Evolutionary conservation across 2,113 vertebrate genomes (phyloP).

Genomic region (Mesitornis unicolor): DNA sequence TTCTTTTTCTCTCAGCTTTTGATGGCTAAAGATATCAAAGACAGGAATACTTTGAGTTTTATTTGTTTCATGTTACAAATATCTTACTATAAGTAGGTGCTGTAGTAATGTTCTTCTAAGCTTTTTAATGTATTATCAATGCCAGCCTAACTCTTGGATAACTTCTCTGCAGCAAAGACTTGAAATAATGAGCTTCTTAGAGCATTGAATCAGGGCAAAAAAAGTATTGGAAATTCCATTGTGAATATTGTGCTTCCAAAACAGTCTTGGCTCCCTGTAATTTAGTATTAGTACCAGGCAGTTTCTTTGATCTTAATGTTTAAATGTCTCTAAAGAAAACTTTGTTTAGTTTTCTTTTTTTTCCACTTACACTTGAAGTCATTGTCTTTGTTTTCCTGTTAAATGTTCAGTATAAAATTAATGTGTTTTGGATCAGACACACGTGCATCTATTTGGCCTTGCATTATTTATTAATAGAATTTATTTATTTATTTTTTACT

Average conservation of each 20-base stretch:
- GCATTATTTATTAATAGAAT: neutral
- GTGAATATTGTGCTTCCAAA: slow-evolving; percentile 34
- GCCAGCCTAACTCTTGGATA: neutral
- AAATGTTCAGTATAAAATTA: neutral
- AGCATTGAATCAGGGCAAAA: neutral
- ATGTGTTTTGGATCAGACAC: neutral
- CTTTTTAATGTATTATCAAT: slow-evolving; percentile 33
- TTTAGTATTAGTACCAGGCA: slow-evolving; percentile 17
- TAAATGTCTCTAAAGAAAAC: slow-evolving; percentile 52
- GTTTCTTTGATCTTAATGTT: slow-evolving; percentile 56
- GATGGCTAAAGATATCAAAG: neutral
- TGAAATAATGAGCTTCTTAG: slow-evolving; percentile 36
- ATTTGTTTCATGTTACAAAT: slow-evolving; percentile 44
- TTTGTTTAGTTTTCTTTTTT: neutral
- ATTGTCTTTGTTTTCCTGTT: slow-evolving; percentile 21
- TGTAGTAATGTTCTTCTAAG: neutral
- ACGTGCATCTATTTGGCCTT: neutral
- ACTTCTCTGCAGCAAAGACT: slow-evolving; percentile 6
- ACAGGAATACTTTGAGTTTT: slow-evolving; percentile 8
- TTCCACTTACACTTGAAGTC: slow-evolving; percentile 20
- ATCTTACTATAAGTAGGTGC: slow-evolving; percentile 10
- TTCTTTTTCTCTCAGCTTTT: neutral
- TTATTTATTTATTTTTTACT: neutral
- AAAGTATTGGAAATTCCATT: slow-evolving; percentile 44
- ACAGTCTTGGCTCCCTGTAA: slow-evolving; percentile 36